Base-by-base conservation (phyloP, 2,113 vertebrate species). In the Lycaon pictus region DNA sequence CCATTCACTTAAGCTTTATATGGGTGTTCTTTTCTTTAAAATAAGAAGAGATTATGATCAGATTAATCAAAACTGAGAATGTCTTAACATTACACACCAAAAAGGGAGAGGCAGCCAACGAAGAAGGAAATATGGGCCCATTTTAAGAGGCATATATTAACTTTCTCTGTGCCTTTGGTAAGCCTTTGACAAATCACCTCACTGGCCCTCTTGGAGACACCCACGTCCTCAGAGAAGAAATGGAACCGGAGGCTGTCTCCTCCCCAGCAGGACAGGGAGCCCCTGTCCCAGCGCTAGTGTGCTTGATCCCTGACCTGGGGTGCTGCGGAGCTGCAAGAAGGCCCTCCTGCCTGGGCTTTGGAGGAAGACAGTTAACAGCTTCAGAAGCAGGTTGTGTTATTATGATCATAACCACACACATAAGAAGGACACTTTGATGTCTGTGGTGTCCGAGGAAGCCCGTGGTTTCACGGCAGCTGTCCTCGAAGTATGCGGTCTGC, bases 31-130 rank as follows among this genome's bases (percentile, higher is more conserved):
- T 80, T 88, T 48, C 43, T 51, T 67, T 12, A 51, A 91, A 89
- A 65, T 32, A 76, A 17, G 51, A 91, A 11, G 56, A 91, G 16
- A 69, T 71, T 58, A 74, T 69, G 9, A 90, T 51, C 15, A 87
- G 76, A 91, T 82, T 51, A 11, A 20, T 77, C 90, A 55, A 86
- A 97, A 94, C 17, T 71, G 55, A 93, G 15, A 77, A 60, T 92
- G 60, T 84, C 51, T 72, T 17, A 93, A 69, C 12, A 56, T 29
- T 19, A 62, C 8, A 88, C 22, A 82, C 16, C 63, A 37, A 82
- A 32, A 8, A 2, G 0, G 35, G 72, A 13, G 63, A 58, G 19
- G 35, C 8, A 11, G 23, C 29, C 25, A 76, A 25, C 2, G 23
- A 58, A 29, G 71, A 67, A 62, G 8, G 62, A 96, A 71, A 88